Evolutionary conservation across 2,797 vertebrate species (phyloP).

Genomic region (Botia kubotai): DNA sequence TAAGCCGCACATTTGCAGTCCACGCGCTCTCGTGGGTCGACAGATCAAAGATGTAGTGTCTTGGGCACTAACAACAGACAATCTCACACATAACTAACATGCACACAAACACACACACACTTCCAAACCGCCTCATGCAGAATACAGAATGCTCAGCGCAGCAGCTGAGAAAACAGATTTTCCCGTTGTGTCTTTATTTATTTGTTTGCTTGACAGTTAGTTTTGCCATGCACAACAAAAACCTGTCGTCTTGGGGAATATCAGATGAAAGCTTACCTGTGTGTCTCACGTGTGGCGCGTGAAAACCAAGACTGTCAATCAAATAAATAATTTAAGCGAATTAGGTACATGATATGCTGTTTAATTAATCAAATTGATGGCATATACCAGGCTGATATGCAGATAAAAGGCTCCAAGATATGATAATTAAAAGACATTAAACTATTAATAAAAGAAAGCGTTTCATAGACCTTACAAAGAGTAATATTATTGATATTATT

Average conservation of each 20-base stretch:
- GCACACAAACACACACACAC: slow-evolving; percentile 54
- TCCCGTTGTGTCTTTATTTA: slow-evolving; percentile 71
- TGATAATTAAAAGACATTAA: neutral
- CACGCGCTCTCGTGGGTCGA: slow-evolving; percentile 42
- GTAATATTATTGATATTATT: neutral
- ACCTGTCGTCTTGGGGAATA: slow-evolving; percentile 12
- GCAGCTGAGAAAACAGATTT: slow-evolving; percentile 77
- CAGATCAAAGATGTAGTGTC: slow-evolving; percentile 60
- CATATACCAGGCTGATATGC: neutral
- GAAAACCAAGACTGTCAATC: neutral
- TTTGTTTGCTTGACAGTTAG: slow-evolving; percentile 70
- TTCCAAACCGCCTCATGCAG: slow-evolving; percentile 15
- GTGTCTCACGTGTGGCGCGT: neutral
- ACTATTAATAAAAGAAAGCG: no score
- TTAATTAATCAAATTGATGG: no score
- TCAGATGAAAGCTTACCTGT: slow-evolving; percentile 12
- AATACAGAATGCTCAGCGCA: slow-evolving; percentile 57
- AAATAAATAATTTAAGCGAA: neutral
- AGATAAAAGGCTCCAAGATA: neutral
- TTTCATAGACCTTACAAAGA: neutral
- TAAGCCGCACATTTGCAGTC: slow-evolving; percentile 69
- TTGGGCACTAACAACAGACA: slow-evolving; percentile 49
- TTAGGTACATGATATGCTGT: neutral
- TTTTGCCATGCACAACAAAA: slow-evolving; percentile 36
- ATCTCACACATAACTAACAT: slow-evolving; percentile 27